Percentiles rank a stretch among this genome's conserved stretches.
These are phyloP conservation scores for Cyprinodon diabolis DNA, from an alignment of 2,797 vertebrate genomes.

Conservation along the genomic window DNA sequence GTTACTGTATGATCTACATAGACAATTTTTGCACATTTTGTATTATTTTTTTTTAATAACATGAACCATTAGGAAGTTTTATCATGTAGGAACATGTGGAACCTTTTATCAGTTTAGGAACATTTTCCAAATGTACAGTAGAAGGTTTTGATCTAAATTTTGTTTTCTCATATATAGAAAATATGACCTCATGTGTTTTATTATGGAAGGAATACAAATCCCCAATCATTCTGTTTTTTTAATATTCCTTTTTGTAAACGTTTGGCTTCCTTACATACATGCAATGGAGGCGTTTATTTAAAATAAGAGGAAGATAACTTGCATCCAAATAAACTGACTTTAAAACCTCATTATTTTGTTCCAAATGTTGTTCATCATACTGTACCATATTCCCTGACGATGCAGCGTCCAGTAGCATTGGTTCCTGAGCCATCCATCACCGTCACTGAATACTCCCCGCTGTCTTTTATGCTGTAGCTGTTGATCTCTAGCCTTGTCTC, in stretches of 20 bases:
- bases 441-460: conserved; percentile 71
- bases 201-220: neutral
- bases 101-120: neutral
- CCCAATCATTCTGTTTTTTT: neutral
- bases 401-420: conserved; percentile 50
- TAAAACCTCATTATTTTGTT: neutral
- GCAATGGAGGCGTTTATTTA: neutral
- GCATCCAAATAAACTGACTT: neutral
- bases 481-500: conserved; percentile 63
- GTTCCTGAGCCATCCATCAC: conserved; percentile 61
- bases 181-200: neutral
- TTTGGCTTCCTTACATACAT: neutral
- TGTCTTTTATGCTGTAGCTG: conserved; percentile 56
- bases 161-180: neutral
- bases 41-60: too few species aligned
- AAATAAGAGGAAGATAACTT: neutral
- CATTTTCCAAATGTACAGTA: neutral
- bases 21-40: neutral
- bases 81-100: neutral
- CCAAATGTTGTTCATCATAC: conserved; percentile 28
- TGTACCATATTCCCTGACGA: conserved; percentile 79
- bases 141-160: neutral
- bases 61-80: neutral
- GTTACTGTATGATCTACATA: too few species aligned
- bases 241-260: neutral